Evolutionary conservation across 2,113 vertebrate genomes (phyloP), one percentile per base, ranked within the genome.

Genomic region (Zonotrichia leucophrys): DNA sequence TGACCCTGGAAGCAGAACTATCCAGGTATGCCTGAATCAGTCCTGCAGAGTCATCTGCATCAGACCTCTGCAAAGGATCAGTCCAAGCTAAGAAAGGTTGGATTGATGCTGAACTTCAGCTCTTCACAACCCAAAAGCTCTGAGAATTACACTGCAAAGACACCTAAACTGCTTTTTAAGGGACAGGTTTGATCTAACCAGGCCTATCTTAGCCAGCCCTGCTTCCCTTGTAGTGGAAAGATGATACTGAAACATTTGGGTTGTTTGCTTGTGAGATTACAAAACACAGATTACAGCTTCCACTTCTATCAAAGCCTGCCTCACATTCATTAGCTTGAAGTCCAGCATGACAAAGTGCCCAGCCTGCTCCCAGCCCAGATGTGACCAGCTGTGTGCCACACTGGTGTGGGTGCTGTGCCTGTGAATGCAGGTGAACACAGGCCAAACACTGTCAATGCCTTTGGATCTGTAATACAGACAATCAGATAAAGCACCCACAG

Each of bases 401-500:
- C 24, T 37, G 53, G 4, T 44, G 12, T 31, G 52, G 10, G 42
- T 59, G 66, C 82, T 77, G 12, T n/a, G 72, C 88, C 55, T 69
- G 52, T 3, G 2, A 90, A 81, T 53, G 50, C 64, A 50, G 59
- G 41, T 50, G 79, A 92, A 80, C 24, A 13, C 50, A 69, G 42
- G 60, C 46, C 79, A 90, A 73, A 22, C 50, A 12, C 68, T 58
- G n/a, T 21, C 77, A 70, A 39, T 70, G 68, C 62, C 27, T 64
- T 56, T 72, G 79, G 17, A 33, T 58, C 63, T 79, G 31, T 70
- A 74, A 47, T 11, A 58, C 39, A 41, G 42, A 88, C 21, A 11
- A 95, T 83, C 58, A 88, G 90, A 95, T 94, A 95, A 96, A 84
- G 73, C 55, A 95, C 76, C 80, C 86, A 70, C 80, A 83, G 52